These are phyloP conservation scores for Spodoptera littoralis DNA, from an alignment of 2,888 invertebrate genomes.

Conservation along the genomic window DNA sequence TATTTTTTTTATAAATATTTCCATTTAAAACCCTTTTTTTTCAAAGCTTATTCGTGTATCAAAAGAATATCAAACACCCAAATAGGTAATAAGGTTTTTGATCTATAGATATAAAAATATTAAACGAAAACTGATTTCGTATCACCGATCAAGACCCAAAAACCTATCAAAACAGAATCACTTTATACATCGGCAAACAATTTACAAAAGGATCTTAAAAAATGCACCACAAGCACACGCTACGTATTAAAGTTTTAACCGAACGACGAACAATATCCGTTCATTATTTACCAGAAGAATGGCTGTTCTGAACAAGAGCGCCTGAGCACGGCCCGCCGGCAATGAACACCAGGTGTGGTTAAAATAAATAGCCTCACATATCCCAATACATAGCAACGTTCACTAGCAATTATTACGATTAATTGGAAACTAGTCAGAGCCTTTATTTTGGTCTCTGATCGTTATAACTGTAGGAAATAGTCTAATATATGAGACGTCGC, in stretches of 20 bases:
- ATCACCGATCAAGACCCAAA: background rate
- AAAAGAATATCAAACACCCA: too few species aligned
- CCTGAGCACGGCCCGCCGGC: constrained; percentile 53
- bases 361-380: constrained; percentile 74
- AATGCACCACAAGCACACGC: constrained; percentile 21
- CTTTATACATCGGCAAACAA: constrained; percentile 5
- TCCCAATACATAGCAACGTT: constrained; percentile 64
- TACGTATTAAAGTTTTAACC: constrained; percentile 45
- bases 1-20: constrained; percentile 27
- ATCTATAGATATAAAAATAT: too few species aligned
- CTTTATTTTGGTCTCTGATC: constrained; percentile 71
- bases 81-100: background rate
- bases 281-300: constrained; percentile 58
- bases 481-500: constrained; percentile 66
- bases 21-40: background rate
- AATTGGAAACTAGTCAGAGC: constrained; percentile 73
- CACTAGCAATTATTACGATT: constrained; percentile 78
- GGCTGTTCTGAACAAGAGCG: constrained; percentile 47
- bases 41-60: too few species aligned
- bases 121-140: background rate
- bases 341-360: constrained; percentile 73
- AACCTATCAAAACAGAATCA: constrained; percentile 18
- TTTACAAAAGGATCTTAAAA: constrained; percentile 31
- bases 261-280: constrained; percentile 50
- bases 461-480: constrained; percentile 64